Percentiles rank a stretch among this genome's conserved stretches.
Conservation (phyloP, 2,797 vertebrate genomes). For the Xiphorhynchus erythropygius region DNA sequence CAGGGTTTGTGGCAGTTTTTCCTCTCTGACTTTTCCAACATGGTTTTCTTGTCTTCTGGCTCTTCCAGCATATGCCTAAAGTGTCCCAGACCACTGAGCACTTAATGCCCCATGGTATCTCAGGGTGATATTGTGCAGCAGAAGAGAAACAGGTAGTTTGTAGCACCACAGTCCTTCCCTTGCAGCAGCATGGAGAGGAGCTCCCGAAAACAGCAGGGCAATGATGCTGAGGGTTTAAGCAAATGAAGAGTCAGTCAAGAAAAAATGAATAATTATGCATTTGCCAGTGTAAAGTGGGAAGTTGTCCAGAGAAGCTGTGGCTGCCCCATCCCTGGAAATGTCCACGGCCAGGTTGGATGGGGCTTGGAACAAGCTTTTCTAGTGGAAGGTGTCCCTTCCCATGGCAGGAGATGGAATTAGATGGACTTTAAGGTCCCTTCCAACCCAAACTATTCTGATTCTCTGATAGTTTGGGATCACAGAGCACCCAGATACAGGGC, state of each 20-base stretch:
- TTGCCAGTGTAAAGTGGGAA: background rate
- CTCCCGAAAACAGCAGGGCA: background rate
- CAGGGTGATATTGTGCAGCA: background rate
- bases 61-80: accelerated
- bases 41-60: background rate
- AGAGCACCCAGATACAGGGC: accelerated
- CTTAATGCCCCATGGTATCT: accelerated
- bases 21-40: background rate
- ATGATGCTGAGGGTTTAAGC: background rate
- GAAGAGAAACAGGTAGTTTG: background rate
- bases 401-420: background rate
- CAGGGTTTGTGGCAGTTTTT: background rate
- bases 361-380: accelerated
- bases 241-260: background rate
- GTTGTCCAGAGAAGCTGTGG: background rate
- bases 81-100: background rate
- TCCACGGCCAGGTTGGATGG: accelerated
- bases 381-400: background rate
- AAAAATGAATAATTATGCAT: accelerated
- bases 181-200: accelerated
- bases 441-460: background rate
- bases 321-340: background rate
- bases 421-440: background rate
- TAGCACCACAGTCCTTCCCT: background rate
- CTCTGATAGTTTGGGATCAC: background rate